Percentiles rank a stretch among this genome's conserved stretches.
These are phyloP conservation scores for Cheirogaleus major DNA, from an alignment of 2,797 vertebrate genomes.

Conservation along the genomic window DNA sequence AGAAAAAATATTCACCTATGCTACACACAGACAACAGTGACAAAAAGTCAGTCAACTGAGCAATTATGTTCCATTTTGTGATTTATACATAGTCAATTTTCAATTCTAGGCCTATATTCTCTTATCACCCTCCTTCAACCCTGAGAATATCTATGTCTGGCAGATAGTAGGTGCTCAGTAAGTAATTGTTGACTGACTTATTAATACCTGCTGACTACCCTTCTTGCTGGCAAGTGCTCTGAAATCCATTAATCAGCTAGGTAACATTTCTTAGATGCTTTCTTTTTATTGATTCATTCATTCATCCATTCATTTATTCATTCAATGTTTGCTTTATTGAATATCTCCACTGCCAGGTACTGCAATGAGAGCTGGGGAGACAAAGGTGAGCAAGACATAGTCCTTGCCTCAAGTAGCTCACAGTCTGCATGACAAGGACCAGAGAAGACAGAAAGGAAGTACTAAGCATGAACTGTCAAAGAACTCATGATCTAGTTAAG, in stretches of 20 bases:
- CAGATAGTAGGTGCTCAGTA: neutral
- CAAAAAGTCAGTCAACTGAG: neutral
- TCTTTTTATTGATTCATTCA: neutral
- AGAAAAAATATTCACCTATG: neutral
- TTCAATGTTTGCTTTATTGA: conserved; percentile 20
- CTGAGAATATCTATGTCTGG: neutral
- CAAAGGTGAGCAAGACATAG: neutral
- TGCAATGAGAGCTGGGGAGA: neutral
- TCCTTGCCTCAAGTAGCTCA: neutral
- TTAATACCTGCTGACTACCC: neutral
- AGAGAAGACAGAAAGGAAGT: conserved; percentile 1
- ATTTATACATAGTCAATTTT: conserved; percentile 11
- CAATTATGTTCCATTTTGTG: neutral
- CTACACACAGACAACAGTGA: neutral
- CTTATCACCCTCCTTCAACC: neutral
- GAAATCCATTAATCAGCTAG: conserved; percentile 18
- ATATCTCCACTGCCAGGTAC: neutral
- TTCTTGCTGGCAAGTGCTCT: conserved; percentile 11
- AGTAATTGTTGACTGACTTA: neutral
- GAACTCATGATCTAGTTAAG: conserved; percentile 20
- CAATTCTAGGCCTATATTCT: conserved; percentile 6
- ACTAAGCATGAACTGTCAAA: neutral
- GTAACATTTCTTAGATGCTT: neutral
- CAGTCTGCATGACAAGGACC: neutral
- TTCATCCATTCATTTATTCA: neutral